A percentile compares a stretch with the other conserved stretches of the same genome.
These are phyloP conservation scores for Conus betulinus DNA, from an alignment of 1,140 invertebrate species.

Conservation along the genomic window DNA sequence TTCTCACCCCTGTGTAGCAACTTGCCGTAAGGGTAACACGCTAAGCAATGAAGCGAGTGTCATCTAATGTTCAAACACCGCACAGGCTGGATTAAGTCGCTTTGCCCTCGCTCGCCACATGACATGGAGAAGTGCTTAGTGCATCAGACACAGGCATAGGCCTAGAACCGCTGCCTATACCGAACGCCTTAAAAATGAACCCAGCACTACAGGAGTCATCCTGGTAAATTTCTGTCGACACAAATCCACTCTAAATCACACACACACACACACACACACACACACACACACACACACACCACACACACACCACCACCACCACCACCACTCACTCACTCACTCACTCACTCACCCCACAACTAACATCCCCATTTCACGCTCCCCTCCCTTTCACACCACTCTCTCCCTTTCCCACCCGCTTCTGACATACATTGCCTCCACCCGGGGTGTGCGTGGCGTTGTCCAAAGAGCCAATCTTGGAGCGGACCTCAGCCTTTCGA, in stretches of 20 bases:
- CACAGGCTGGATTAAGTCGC: too few species aligned
- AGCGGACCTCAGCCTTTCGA: slow-evolving; percentile 67
- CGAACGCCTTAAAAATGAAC: too few species aligned
- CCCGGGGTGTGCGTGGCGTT: slow-evolving; percentile 93
- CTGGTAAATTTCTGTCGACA: not conserved
- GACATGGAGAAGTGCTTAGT: too few species aligned
- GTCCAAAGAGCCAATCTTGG: slow-evolving; percentile 95
- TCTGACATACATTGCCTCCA: slow-evolving; percentile 81
- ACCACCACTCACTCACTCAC: not conserved
- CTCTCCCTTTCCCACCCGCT: not conserved
- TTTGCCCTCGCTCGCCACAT: too few species aligned
- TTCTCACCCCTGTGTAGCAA: too few species aligned
- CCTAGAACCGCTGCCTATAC: too few species aligned
- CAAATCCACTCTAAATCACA: not conserved
- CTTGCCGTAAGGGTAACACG: too few species aligned
- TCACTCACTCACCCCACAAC: not conserved
- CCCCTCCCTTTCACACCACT: not conserved
- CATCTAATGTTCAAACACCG: too few species aligned
- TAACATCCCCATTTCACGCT: not conserved
- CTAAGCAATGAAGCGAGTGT: too few species aligned
- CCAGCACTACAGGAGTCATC: too few species aligned
- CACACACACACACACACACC: not conserved
- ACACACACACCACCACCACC: not conserved
- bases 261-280: not conserved
- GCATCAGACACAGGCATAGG: too few species aligned